phyloP scores from a whole-genome alignment of 2,113 vertebrate genomes.

The Gobio gobio region DNA sequence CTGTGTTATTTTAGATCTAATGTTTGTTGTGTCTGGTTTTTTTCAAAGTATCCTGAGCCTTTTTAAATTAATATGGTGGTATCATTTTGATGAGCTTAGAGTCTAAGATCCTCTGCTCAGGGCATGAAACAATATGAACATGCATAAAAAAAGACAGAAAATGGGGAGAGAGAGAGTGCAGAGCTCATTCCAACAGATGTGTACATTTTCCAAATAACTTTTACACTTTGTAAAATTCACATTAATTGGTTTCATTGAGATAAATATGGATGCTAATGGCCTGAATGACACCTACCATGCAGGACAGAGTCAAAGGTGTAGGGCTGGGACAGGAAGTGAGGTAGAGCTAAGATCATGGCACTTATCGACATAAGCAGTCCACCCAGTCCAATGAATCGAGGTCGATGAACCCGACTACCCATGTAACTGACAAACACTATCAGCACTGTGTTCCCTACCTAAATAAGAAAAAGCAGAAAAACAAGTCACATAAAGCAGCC shows the following conservation, averaged over 20 bases:
- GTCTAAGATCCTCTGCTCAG: background rate
- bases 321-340: slow-evolving; percentile 88
- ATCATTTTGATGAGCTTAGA: slow-evolving; percentile 21
- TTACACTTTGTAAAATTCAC: background rate
- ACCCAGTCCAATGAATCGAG: slow-evolving; percentile 84
- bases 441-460: slow-evolving; percentile 91
- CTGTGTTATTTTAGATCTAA: slow-evolving; percentile 40
- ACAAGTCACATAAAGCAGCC: background rate
- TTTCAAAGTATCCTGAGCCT: slow-evolving; percentile 30
- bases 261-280: background rate
- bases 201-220: background rate
- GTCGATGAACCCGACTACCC: slow-evolving; percentile 89
- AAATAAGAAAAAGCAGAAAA: slow-evolving; percentile 15
- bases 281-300: slow-evolving; percentile 67
- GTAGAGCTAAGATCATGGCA: slow-evolving; percentile 88
- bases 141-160: background rate
- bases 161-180: background rate
- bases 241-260: background rate
- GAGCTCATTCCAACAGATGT: background rate
- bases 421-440: slow-evolving; percentile 98
- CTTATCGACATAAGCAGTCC: slow-evolving; percentile 88
- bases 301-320: slow-evolving; percentile 80
- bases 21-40: slow-evolving; percentile 42
- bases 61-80: slow-evolving; percentile 14
- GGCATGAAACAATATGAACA: slow-evolving; percentile 8